Evolutionary conservation across 1,140 invertebrate genomes (phyloP).

Genomic region (Hetaerina americana): DNA sequence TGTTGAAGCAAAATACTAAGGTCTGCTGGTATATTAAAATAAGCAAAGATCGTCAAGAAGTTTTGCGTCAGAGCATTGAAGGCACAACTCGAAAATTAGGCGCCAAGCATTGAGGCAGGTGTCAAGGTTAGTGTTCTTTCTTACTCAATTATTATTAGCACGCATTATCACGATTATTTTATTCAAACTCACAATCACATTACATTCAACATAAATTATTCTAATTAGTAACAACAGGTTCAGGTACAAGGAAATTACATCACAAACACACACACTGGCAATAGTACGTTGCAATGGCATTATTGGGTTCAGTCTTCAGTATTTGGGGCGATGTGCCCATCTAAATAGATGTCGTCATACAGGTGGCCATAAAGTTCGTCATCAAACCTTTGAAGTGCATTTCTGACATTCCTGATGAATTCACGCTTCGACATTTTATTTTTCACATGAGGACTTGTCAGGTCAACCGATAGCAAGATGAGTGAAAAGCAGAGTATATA

Average conservation of each 20-base stretch:
- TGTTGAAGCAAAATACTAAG: no score
- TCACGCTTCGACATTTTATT: constrained; percentile 46
- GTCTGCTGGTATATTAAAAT: no score
- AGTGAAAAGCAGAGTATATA: constrained; percentile 40
- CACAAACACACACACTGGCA: background rate
- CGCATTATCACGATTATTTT: no score
- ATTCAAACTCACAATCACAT: background rate
- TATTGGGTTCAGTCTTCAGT: constrained; percentile 6
- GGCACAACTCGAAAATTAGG: no score
- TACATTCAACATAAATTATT: background rate
- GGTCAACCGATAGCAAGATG: constrained; percentile 39
- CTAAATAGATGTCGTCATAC: constrained; percentile 40
- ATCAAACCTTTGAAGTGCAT: constrained; percentile 30
- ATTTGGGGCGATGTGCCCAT: constrained; percentile 33
- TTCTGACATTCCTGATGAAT: constrained; percentile 39
- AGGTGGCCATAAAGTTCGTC: constrained; percentile 37
- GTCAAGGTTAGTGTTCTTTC: no score
- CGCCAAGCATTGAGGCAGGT: no score
- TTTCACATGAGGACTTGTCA: constrained; percentile 37
- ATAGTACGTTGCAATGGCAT: background rate
- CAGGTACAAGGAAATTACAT: background rate
- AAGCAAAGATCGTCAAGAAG: no score
- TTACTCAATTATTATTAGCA: no score
- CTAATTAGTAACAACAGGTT: background rate
- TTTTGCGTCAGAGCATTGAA: no score